A percentile compares a stretch with the other conserved stretches of the same genome.
Evolutionary conservation across 2,797 vertebrate species (phyloP).

Genomic region (Xerus rutilus): DNA sequence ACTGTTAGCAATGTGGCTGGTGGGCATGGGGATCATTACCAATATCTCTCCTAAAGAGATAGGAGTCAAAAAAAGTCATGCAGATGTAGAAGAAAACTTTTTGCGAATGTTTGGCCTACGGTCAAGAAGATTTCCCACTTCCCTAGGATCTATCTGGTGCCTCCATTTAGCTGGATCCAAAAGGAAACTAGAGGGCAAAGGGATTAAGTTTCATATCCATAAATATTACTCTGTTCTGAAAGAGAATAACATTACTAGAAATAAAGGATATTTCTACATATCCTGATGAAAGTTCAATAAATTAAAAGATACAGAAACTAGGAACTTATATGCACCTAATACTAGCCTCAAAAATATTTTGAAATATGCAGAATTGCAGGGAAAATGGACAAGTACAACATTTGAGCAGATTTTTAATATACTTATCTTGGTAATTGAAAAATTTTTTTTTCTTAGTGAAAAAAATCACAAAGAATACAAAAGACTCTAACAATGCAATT

Average conservation of each 20-base stretch:
- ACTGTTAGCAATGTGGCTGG: background rate
- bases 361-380: background rate
- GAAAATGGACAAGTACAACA: background rate
- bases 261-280: background rate
- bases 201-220: background rate
- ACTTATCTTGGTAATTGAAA: constrained; percentile 53
- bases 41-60: background rate
- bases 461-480: constrained; percentile 56
- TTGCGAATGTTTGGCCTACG: background rate
- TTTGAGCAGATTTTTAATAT: background rate
- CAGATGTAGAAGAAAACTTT: background rate
- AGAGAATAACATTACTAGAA: background rate
- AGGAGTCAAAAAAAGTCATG: accelerated
- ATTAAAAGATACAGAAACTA: background rate
- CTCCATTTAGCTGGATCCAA: background rate
- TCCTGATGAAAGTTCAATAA: background rate
- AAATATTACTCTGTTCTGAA: background rate
- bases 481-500: constrained; percentile 60
- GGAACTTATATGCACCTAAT: background rate
- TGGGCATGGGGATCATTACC: background rate
- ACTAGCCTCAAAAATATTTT: background rate
- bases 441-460: background rate
- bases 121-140: accelerated
- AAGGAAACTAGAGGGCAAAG: background rate
- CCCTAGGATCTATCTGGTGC: background rate